These are phyloP conservation scores for Eriocheir sinensis DNA, from an alignment of 1,140 invertebrate genomes.

Conservation along the genomic window DNA sequence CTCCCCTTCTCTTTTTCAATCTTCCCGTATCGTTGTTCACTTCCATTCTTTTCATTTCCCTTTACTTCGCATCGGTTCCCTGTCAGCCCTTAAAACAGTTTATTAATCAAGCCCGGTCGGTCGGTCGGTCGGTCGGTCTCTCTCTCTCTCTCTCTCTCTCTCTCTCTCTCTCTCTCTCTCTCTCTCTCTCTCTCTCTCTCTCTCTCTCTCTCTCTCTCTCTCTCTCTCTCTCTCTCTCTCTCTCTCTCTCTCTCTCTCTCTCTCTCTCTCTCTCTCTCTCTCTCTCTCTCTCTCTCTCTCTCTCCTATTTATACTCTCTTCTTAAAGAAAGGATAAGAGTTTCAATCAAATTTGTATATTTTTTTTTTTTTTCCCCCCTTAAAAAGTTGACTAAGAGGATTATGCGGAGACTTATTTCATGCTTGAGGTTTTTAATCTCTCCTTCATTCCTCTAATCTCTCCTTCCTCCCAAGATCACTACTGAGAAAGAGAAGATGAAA, in stretches of 20 bases:
- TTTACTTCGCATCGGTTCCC: not conserved
- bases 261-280: not conserved
- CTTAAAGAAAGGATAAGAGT: no score
- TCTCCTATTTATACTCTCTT: not conserved
- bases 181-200: not conserved
- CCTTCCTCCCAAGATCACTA: no score
- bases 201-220: not conserved
- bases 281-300: slow-evolving; percentile 10
- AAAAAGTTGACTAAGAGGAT: no score
- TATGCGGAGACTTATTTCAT: no score
- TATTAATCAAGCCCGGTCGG: not conserved
- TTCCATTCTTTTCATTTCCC: slow-evolving; percentile 4
- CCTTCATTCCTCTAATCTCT: no score
- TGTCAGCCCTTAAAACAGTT: not conserved
- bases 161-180: not conserved
- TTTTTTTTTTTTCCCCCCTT: no score
- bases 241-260: slow-evolving; percentile 19
- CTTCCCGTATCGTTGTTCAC: no score
- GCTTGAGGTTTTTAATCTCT: no score
- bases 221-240: not conserved
- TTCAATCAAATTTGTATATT: no score
- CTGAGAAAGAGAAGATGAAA: no score
- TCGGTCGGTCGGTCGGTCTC: no score
- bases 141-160: no score
- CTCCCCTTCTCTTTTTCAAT: not conserved